Evolutionary conservation across 2,888 invertebrate genomes (phyloP), one percentile per base, ranked within the genome.

Genomic region (Drosophila robusta): DNA sequence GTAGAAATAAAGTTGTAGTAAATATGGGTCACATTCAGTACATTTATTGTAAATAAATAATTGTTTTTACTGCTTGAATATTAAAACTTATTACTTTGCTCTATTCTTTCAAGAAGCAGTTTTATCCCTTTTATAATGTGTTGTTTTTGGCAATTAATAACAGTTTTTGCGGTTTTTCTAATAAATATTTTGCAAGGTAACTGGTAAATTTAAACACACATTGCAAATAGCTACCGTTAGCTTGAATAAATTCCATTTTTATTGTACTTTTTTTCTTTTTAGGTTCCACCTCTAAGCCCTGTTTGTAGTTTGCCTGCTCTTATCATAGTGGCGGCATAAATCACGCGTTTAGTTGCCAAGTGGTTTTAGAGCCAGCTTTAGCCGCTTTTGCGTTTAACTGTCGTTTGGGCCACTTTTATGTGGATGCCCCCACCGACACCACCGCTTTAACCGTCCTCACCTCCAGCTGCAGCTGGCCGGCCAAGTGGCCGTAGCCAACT

Each of bases 281-380:
- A 1, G 11, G 45, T 14, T 12, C 9, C 34, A 54, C 52, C 52
- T 58, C 32, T 34, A 32, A 38, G 32, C 44, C 11, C 4, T 22
- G 49, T 32, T 60, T 18, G 41, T 52, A 58, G 44, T 66, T 44
- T 76, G 72, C 38, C 54, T 46, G 70, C 75, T 80, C 85, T 87
- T 87, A 89, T 86, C 89, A 87, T 60, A 56, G 67, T 46, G 64
- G 57, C 54, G 73, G 75, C 82, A 86, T 86, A 89, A 86, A 86
- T 86, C 85, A 86, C 88, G 75, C 86, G 77, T 87, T 87, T 87
- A 86, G 86, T 70, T 86, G 82, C 88, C 89, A 87, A 86, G 89
- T 89, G 85, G 89, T 70, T 84, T 74, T 76, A 68, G 70, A 73
- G 63, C 44, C 67, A 45, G 58, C 45, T 75, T 56, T 71, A 64